Percentiles rank a stretch among this genome's conserved stretches.
phyloP scores from a whole-genome alignment of 1,140 invertebrate genomes.

The Sipha flava region DNA sequence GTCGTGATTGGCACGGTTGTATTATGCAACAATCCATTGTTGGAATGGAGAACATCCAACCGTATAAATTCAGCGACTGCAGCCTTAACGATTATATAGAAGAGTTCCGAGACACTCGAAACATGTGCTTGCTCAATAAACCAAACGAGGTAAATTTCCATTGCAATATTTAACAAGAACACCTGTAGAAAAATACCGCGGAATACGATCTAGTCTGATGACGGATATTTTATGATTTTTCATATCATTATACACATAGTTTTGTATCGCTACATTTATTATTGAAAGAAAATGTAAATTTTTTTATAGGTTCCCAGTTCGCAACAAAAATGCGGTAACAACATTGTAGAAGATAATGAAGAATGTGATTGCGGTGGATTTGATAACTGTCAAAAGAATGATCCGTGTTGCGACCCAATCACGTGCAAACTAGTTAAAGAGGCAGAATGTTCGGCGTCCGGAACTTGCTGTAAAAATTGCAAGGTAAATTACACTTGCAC shows the following conservation, averaged over 20 bases:
- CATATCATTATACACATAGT: too few species aligned
- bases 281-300: too few species aligned
- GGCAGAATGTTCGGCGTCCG: constrained; percentile 75
- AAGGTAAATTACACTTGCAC: constrained; percentile 65
- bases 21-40: constrained; percentile 65
- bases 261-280: too few species aligned
- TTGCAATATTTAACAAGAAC: not conserved
- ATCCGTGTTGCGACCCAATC: constrained; percentile 91
- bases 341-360: constrained; percentile 87
- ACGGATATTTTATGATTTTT: too few species aligned
- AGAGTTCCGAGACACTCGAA: constrained; percentile 64
- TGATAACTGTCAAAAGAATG: constrained; percentile 71
- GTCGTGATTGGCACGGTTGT: constrained; percentile 88
- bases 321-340: constrained; percentile 68
- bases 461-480: constrained; percentile 85
- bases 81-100: constrained; percentile 78
- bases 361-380: constrained; percentile 85
- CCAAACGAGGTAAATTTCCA: constrained; percentile 59
- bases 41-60: constrained; percentile 49
- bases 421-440: constrained; percentile 87
- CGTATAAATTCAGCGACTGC: constrained; percentile 87
- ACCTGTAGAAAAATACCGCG: not conserved
- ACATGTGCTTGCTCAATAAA: constrained; percentile 80
- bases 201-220: too few species aligned
- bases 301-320: not conserved